Conservation (phyloP, 2,113 vertebrate species). For the Semicossyphus pulcher region DNA sequence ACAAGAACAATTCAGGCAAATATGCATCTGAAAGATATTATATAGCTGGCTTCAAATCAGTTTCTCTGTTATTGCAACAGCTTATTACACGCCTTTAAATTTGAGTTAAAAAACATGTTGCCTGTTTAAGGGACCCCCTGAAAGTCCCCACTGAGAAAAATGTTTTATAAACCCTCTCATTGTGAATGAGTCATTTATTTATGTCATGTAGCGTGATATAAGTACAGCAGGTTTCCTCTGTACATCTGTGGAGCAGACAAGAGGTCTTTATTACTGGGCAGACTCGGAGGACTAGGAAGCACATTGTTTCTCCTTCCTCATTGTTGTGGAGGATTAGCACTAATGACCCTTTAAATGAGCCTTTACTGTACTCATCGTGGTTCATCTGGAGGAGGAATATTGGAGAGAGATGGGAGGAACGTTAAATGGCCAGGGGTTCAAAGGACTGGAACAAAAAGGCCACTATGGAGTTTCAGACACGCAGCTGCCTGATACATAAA, state of each 20-base stretch:
- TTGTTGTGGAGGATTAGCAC: constrained; percentile 82
- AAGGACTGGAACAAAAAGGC: constrained; percentile 83
- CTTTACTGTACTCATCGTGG: constrained; percentile 75
- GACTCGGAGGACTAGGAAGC: constrained; percentile 50
- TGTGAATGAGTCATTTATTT: constrained; percentile 49
- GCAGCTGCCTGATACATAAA: constrained; percentile 79
- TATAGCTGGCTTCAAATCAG: constrained; percentile 13
- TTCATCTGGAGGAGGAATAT: constrained; percentile 73
- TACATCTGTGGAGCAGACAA: constrained; percentile 59
- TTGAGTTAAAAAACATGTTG: constrained; percentile 19
- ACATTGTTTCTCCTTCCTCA: constrained; percentile 73
- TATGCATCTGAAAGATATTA: constrained; percentile 42
- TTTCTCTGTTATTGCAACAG: constrained; percentile 13
- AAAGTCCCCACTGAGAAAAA: constrained; percentile 21
- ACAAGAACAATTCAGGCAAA: constrained; percentile 15
- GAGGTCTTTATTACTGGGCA: constrained; percentile 65
- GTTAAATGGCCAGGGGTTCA: constrained; percentile 75
- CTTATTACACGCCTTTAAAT: constrained; percentile 19
- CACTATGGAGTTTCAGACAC: constrained; percentile 74
- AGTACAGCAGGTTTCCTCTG: constrained; percentile 23
- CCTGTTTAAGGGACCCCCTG: constrained; percentile 13
- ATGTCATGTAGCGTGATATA: constrained; percentile 35
- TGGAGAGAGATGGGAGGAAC: constrained; percentile 64
- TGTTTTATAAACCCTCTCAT: constrained; percentile 43
- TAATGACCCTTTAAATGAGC: constrained; percentile 83